Base-by-base conservation (phyloP, 2,888 invertebrate genomes). In the Silvanus unidentatus region DNA sequence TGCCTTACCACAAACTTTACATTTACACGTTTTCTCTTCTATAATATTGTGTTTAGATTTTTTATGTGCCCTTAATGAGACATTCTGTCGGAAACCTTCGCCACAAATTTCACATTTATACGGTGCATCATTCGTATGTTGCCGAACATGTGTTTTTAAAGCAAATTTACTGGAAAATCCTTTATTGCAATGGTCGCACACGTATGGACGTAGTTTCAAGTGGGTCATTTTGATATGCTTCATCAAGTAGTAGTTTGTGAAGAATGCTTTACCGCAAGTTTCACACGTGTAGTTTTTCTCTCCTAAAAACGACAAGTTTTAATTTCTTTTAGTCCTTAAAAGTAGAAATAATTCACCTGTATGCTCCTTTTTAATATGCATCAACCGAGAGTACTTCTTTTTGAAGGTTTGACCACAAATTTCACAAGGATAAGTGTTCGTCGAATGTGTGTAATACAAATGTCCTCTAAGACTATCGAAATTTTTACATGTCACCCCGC, bases 41-140 rank as follows among this genome's bases (percentile, higher is more conserved):
- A 56, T 47, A 13, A 60, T 58, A 41, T 63, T 60, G 44, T 65
- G 65, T 42, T 59, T 64, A 8, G 62, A 58, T 44, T 60, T 64
- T 37, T 50, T 53, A 42, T 65, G 65, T 2, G 60, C 55, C 28
- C 54, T 50, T 40, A 65, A 44, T 0, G 65, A 65, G 1, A 65
- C 63, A 38, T 64, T 64, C 43, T 65, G 65, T 38, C 65, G 48
- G 40, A 64, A 65, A 28, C 64, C 59, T 29, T 62, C 58, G 2
- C 55, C 58, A 39, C 65, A 65, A 16, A 61, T 44, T 16, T 53
- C 53, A 40, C 65, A 65, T 11, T 55, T 54, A 35, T 58, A 64
- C 0, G 65, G 65, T 5, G 62, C 57, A 30, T 62, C 61, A 35
- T 62, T 60, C 1, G 65, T 65, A 40, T 65, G 65, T 42, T 64